phyloP scores from a whole-genome alignment of 2,797 vertebrate species.

The Falco berigora region DNA sequence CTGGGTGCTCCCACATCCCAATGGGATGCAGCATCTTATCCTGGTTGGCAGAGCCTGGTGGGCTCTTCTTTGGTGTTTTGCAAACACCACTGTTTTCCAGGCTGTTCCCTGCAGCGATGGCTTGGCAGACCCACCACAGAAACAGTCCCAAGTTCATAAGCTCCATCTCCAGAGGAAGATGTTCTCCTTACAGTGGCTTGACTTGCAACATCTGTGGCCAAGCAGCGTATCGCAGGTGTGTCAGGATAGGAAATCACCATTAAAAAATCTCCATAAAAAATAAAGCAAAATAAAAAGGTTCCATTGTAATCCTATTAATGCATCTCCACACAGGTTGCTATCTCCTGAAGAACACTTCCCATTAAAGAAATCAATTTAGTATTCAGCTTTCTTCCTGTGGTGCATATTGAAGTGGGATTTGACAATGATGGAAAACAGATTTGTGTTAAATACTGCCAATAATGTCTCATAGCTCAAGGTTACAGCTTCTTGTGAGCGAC shows the following conservation, averaged over 20 bases:
- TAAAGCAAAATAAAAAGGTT: conserved; percentile 38
- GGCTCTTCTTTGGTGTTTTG: not conserved
- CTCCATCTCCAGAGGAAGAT: not conserved
- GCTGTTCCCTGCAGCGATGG: not conserved
- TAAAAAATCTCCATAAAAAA: not conserved
- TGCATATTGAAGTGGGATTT: conserved; percentile 79
- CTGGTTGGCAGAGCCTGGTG: not conserved
- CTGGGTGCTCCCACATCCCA: not conserved
- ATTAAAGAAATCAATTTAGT: conserved; percentile 86
- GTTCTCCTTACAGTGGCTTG: rapidly evolving
- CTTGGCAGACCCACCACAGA: not conserved
- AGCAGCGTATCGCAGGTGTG: not conserved
- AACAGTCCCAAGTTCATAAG: not conserved
- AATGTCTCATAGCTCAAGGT: conserved; percentile 79
- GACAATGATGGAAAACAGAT: conserved; percentile 84
- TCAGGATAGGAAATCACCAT: not conserved
- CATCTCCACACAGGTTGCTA: conserved; percentile 44
- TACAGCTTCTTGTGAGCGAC: conserved; percentile 67
- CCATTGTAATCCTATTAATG: conserved; percentile 52
- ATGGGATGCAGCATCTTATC: not conserved
- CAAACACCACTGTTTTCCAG: rapidly evolving
- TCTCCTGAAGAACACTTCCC: conserved; percentile 74
- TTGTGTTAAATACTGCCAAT: conserved; percentile 76
- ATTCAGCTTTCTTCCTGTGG: conserved; percentile 76
- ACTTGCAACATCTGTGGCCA: not conserved